Percentiles rank a stretch among this genome's conserved stretches.
Conservation (phyloP, 2,113 vertebrate genomes). For the Channa argus region DNA sequence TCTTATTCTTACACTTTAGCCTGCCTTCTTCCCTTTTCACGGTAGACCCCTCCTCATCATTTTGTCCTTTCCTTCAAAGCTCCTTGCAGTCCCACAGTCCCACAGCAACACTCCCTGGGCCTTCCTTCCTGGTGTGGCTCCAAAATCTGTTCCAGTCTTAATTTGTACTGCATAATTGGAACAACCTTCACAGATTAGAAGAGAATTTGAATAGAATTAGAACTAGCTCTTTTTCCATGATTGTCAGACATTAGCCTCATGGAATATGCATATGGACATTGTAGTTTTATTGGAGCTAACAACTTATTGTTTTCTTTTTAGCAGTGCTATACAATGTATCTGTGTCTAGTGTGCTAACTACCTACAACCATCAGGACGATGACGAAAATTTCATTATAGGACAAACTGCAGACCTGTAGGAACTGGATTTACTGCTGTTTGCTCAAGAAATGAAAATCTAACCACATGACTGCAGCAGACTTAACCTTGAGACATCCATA, state of each 20-base stretch:
- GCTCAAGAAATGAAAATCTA: conserved; percentile 62
- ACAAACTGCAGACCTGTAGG: conserved; percentile 35
- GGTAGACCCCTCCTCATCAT: conserved; percentile 32
- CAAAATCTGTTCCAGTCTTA: conserved; percentile 20
- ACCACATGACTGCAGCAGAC: conserved; percentile 25
- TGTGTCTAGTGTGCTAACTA: background rate
- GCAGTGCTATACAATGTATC: background rate
- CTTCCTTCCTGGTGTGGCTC: conserved; percentile 14
- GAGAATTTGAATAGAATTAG: background rate
- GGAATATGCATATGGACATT: conserved; percentile 3
- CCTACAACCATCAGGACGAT: conserved; percentile 5
- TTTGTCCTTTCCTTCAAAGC: conserved; percentile 47
- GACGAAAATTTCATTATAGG: conserved; percentile 52
- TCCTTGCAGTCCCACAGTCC: conserved; percentile 20
- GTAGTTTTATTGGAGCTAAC: conserved; percentile 11
- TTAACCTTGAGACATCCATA: conserved; percentile 46
- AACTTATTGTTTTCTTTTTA: background rate
- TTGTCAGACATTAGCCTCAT: background rate
- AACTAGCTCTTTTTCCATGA: background rate
- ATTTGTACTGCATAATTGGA: conserved; percentile 26
- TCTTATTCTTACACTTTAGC: conserved; percentile 14
- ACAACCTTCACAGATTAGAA: background rate
- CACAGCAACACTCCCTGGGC: conserved; percentile 12
- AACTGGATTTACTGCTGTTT: conserved; percentile 62
- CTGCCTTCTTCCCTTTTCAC: conserved; percentile 11